Conservation (phyloP, 1,140 invertebrate species). For the Asbolus verrucosus region DNA sequence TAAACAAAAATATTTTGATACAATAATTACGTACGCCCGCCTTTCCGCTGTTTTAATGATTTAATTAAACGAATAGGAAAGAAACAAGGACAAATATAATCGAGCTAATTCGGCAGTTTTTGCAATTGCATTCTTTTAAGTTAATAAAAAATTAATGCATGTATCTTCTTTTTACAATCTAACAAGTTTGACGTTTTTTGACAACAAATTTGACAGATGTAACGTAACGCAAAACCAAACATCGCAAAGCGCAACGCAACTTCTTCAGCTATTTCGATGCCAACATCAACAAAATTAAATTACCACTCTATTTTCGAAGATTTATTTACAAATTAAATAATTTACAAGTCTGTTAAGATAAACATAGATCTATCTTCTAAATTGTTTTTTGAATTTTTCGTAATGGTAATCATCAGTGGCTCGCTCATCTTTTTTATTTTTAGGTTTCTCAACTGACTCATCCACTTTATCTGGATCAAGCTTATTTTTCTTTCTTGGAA, state of each 20-base stretch:
- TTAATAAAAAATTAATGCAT: no score
- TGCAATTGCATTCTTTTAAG: neutral
- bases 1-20: conserved; percentile 5
- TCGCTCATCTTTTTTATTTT: conserved; percentile 83
- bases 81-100: neutral
- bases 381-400: conserved; percentile 97
- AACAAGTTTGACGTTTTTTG: conserved; percentile 4
- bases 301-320: no score
- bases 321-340: no score
- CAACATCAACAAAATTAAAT: no score
- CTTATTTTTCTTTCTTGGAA: conserved; percentile 70
- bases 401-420: conserved; percentile 98
- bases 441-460: conserved; percentile 67
- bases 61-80: neutral
- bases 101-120: neutral
- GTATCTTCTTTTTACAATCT: neutral
- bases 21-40: conserved; percentile 16
- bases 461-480: conserved; percentile 67
- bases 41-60: neutral
- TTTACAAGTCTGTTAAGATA: no score
- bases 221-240: neutral
- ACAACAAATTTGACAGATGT: neutral
- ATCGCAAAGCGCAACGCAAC: neutral
- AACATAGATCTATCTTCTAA: conserved; percentile 80
- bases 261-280: no score